phyloP scores from a whole-genome alignment of 2,888 invertebrate genomes.

The Coelogynopora nodosa region DNA sequence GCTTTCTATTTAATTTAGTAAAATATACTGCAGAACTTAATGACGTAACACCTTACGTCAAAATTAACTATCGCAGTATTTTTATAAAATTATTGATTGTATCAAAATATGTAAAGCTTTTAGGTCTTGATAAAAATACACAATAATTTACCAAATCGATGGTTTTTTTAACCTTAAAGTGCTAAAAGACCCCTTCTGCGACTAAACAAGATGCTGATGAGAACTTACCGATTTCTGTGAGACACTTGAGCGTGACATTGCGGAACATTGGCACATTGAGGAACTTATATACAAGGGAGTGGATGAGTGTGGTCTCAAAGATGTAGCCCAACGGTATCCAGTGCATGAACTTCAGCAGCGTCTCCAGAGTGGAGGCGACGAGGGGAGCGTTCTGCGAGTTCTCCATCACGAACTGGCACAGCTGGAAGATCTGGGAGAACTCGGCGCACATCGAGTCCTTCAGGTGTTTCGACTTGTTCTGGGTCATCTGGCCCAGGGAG shows the following conservation, averaged over 20 bases:
- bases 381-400: conserved; percentile 93
- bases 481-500: conserved; percentile 93
- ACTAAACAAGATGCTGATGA: no score
- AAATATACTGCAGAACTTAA: no score
- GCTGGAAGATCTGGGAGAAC: conserved; percentile 93
- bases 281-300: conserved; percentile 89
- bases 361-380: conserved; percentile 91
- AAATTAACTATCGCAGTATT: no score
- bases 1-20: no score
- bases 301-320: conserved; percentile 94
- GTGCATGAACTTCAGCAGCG: conserved; percentile 88
- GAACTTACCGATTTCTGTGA: conserved; percentile 86
- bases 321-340: conserved; percentile 99
- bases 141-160: no score
- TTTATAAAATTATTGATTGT: no score
- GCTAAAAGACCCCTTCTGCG: no score
- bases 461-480: conserved; percentile 95
- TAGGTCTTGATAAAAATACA: no score
- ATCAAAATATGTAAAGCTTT: no score
- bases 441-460: conserved; percentile 99
- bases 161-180: no score
- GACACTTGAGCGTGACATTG: conserved; percentile 93
- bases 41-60: no score
- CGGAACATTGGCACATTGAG: conserved; percentile 93
- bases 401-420: conserved; percentile 91